phyloP scores from a whole-genome alignment of 2,888 invertebrate species.

The Lycaena phlaeas region DNA sequence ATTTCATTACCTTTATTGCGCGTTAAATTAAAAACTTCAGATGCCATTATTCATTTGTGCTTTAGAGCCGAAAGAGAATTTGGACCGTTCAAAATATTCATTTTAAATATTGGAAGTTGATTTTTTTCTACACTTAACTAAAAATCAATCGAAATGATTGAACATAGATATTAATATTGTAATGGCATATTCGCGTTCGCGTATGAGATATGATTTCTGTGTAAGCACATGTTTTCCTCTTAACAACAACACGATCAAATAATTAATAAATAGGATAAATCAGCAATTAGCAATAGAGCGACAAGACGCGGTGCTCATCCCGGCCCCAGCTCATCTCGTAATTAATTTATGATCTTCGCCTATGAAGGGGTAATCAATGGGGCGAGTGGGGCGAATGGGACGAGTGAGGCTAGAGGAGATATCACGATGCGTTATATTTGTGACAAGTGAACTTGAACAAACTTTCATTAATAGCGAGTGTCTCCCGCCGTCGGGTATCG shows the following conservation, averaged over 20 bases:
- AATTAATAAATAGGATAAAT: conserved; percentile 1
- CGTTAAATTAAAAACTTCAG: too few relatives aligned
- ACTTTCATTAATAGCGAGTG: conserved; percentile 1
- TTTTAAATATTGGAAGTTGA: too few relatives aligned
- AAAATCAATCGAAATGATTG: too few relatives aligned
- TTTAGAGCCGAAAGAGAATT: neutral
- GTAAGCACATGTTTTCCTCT: conserved; percentile 1
- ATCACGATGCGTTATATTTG: neutral
- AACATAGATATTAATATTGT: too few relatives aligned
- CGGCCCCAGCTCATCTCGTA: conserved; percentile 1
- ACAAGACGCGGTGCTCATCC: neutral
- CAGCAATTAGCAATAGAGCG: neutral
- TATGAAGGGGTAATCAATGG: neutral
- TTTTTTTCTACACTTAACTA: too few relatives aligned
- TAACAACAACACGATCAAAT: neutral
- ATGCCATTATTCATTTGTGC: too few relatives aligned
- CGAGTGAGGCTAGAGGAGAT: too few relatives aligned
- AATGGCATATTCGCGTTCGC: too few relatives aligned
- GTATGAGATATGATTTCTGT: neutral
- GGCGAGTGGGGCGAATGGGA: neutral
- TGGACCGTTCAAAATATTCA: too few relatives aligned
- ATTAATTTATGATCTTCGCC: conserved; percentile 1
- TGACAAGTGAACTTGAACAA: conserved; percentile 5
- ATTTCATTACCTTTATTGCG: neutral
- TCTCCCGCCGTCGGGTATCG: too few relatives aligned